These are phyloP conservation scores for Brotogeris chrysoptera DNA, from an alignment of 2,797 vertebrate species.

Conservation along the genomic window DNA sequence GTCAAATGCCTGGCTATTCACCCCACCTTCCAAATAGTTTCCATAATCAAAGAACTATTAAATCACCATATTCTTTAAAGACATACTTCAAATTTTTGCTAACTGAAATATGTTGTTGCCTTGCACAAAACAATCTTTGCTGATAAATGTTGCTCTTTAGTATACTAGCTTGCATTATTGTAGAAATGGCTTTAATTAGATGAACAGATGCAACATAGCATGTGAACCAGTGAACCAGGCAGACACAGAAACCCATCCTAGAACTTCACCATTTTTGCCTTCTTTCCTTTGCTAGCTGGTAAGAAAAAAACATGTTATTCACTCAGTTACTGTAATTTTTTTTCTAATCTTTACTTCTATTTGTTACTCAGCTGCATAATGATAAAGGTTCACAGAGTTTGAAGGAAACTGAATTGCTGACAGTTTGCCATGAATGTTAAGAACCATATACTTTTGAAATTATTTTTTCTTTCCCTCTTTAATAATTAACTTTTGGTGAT, in stretches of 20 bases:
- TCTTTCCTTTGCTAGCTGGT: not conserved
- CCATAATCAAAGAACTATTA: not conserved
- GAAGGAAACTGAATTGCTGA: not conserved
- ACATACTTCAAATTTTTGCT: not conserved
- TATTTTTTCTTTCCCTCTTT: not conserved
- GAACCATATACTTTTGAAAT: not conserved
- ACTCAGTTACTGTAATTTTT: not conserved
- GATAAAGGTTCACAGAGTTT: not conserved
- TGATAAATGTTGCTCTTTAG: not conserved
- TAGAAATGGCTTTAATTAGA: not conserved
- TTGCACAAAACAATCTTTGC: not conserved
- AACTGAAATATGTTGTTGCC: not conserved
- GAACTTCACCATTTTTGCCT: not conserved
- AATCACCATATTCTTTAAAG: not conserved
- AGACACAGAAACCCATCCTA: not conserved
- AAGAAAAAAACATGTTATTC: not conserved
- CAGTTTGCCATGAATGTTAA: not conserved
- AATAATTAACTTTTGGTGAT: not conserved
- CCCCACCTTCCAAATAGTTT: rapidly evolving
- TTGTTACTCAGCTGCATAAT: not conserved
- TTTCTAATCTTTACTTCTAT: not conserved
- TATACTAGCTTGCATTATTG: not conserved
- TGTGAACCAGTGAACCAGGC: not conserved
- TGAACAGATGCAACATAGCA: not conserved
- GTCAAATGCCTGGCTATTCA: not conserved